phyloP scores from a whole-genome alignment of 2,113 vertebrate species.

The Melanocharis versteri region DNA sequence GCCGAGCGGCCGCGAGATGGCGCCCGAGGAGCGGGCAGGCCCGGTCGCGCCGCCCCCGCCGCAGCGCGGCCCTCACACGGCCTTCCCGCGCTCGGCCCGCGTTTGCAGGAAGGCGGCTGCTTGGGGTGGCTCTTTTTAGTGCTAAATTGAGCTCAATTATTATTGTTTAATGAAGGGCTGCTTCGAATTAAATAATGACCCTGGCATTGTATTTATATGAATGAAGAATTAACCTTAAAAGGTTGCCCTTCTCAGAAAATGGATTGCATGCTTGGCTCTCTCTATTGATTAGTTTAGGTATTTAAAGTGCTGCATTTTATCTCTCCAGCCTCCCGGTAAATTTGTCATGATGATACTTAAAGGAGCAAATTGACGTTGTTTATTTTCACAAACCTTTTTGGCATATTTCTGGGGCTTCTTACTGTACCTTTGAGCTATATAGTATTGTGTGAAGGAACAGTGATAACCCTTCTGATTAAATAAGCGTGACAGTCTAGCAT shows the following conservation, averaged over 20 bases:
- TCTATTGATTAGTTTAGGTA: constrained; percentile 27
- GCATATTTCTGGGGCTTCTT: constrained; percentile 9
- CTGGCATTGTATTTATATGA: neutral
- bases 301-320: constrained; percentile 67
- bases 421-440: constrained; percentile 24
- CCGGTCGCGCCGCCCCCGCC: too few relatives aligned
- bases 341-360: constrained; percentile 57
- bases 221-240: constrained; percentile 41
- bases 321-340: constrained; percentile 30
- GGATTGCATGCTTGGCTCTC: constrained; percentile 3
- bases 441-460: neutral
- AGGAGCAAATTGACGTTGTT: constrained; percentile 41
- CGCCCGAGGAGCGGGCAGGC: neutral
- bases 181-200: neutral
- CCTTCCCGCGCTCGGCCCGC: neutral
- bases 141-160: neutral
- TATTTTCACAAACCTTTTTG: constrained; percentile 42
- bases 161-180: neutral
- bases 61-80: fast-evolving
- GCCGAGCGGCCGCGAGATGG: neutral
- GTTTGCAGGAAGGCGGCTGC: neutral
- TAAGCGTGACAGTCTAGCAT: neutral
- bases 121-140: neutral
- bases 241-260: constrained; percentile 39
- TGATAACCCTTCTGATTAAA: constrained; percentile 56